Conservation (phyloP, 1,140 invertebrate species). For the Drosophila lacteicornis region DNA sequence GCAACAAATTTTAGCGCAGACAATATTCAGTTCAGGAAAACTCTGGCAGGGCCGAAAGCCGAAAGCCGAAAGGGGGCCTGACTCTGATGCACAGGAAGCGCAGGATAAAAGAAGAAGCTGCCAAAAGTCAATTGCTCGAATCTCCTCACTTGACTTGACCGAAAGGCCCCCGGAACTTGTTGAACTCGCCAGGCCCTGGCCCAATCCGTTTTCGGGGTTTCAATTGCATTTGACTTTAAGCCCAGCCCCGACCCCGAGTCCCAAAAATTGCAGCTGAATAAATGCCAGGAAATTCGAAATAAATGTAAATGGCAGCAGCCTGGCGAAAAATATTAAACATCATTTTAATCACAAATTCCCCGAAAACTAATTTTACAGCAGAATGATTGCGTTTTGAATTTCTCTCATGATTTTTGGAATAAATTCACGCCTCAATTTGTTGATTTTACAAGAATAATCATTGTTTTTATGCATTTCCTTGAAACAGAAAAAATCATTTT, state of each 20-base stretch:
- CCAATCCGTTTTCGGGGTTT: constrained; percentile 7
- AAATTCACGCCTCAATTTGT: not conserved
- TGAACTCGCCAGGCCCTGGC: constrained; percentile 19
- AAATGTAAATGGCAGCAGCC: not conserved
- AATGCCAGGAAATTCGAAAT: constrained; percentile 17
- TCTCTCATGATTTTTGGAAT: not conserved
- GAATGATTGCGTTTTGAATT: not conserved
- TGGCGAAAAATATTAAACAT: constrained; percentile 4
- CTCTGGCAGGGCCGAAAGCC: not conserved
- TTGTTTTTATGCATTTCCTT: no score
- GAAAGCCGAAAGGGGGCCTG: not conserved
- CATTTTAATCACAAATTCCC: constrained; percentile 10
- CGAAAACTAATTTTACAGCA: constrained; percentile 24
- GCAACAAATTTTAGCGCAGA: constrained; percentile 56
- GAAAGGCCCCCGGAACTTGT: constrained; percentile 26
- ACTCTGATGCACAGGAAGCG: not conserved
- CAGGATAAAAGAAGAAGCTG: constrained; percentile 23
- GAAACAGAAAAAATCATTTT: no score
- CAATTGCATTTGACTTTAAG: not conserved
- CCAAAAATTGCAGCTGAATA: constrained; percentile 4
- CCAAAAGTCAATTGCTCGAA: constrained; percentile 48
- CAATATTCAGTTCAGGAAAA: constrained; percentile 43
- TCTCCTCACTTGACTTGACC: constrained; percentile 43
- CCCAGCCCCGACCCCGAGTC: no score
- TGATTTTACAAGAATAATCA: no score